Base-by-base conservation (phyloP, 2,888 invertebrate species). In the Tachina fera region DNA sequence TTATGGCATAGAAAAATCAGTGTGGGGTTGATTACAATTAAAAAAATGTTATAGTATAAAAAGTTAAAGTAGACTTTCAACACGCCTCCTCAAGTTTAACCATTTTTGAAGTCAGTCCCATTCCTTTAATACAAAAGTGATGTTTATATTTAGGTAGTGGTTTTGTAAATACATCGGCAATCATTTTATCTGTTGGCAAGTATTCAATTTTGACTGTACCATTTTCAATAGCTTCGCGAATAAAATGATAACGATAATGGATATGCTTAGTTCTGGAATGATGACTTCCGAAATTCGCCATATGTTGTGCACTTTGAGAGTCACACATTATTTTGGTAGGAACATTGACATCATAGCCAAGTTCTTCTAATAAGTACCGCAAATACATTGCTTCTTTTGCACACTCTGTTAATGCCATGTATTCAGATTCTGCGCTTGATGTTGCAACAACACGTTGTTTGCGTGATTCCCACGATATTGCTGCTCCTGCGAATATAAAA, bases 301-400 rank as follows among this genome's bases (percentile, higher is more conserved):
- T 80, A n/a, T 75, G 61, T 68, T 70, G 72, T n/a, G 72, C 80
- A 45, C 74, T 80, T 74, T 74, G 67, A n/a, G 67, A 60, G 19
- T 81, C 74, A 41, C 41, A 41, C 9, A 47, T 60, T 31, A 82
- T 61, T 45, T 47, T 47, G 43, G 43, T 82, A 41, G 76, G 41
- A 58, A 6, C 13, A 19, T 61, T 22, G 10, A 4, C 5, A 22
- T 9, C 53, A 68, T 72, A 71, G 5, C 72, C 47, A 5, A 79
- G 13, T 45, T 83, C 83, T 1, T 43, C 22, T 19, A 83, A 31
- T 39, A 83, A 60, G 43, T 75, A 78, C 19, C 79, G 31, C 49
- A 83, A 61, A 22, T 83, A 75, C 9, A 70, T 49, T 11, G 79
- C 82, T 71, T 81, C 87, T 65, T 81, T 83, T 11, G 83, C 74